These are phyloP conservation scores for Arizona elegans DNA, from an alignment of 2,113 vertebrate genomes.

Conservation along the genomic window DNA sequence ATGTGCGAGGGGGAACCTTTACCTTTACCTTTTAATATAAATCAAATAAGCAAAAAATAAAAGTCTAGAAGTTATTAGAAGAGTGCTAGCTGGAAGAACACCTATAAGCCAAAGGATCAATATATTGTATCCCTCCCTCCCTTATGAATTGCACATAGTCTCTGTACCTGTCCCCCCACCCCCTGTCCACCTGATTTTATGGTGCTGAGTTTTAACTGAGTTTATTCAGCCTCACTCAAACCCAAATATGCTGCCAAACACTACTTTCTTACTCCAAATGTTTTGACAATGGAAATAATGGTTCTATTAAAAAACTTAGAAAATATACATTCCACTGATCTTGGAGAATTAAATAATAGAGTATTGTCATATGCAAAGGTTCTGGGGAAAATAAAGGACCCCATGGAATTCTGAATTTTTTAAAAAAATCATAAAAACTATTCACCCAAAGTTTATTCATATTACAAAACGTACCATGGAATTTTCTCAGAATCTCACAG, in stretches of 20 bases:
- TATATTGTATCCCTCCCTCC: not conserved
- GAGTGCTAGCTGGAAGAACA: not conserved
- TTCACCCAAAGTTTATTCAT: constrained; percentile 58
- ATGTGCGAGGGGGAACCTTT: no score
- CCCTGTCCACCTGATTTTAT: not conserved
- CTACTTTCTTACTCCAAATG: not conserved
- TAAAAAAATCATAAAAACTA: constrained; percentile 48
- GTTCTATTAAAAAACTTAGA: not conserved
- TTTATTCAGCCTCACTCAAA: not conserved
- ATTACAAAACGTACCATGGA: constrained; percentile 56
- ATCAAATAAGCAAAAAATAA: not conserved
- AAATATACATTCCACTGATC: not conserved
- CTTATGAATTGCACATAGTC: not conserved
- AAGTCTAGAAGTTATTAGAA: not conserved
- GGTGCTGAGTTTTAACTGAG: not conserved
- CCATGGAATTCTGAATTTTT: constrained; percentile 48
- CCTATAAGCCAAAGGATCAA: not conserved
- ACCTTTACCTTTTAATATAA: not conserved
- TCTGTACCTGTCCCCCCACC: not conserved
- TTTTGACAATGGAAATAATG: not conserved
- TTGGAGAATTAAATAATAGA: not conserved
- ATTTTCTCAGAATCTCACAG: constrained; percentile 40
- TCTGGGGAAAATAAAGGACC: constrained; percentile 39
- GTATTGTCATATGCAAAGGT: constrained; percentile 44
- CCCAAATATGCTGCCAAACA: not conserved